These are phyloP conservation scores for Dynastes hyllus DNA, from an alignment of 2,888 invertebrate species.

Conservation along the genomic window DNA sequence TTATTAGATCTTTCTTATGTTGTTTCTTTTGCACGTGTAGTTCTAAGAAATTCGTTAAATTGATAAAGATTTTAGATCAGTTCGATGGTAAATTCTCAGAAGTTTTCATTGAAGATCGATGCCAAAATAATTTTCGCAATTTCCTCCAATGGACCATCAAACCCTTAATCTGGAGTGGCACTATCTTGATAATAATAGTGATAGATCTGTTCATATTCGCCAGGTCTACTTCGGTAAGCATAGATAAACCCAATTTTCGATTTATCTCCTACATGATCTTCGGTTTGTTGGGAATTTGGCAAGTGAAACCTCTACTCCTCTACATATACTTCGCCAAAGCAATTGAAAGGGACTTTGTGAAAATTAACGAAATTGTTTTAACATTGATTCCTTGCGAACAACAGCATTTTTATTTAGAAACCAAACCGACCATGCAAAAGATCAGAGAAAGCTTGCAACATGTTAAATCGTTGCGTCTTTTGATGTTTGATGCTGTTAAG, in stretches of 20 bases:
- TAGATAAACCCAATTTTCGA: neutral
- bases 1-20: constrained; percentile 53
- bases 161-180: constrained; percentile 24
- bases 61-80: constrained; percentile 56
- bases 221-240: too few species aligned
- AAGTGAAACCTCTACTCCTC: constrained; percentile 57
- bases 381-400: neutral
- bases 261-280: constrained; percentile 48
- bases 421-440: constrained; percentile 20
- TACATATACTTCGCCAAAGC: constrained; percentile 58
- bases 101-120: neutral
- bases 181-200: neutral
- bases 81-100: constrained; percentile 54
- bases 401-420: neutral
- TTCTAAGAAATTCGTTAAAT: constrained; percentile 54
- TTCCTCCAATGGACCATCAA: constrained; percentile 31
- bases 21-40: constrained; percentile 52
- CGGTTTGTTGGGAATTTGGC: constrained; percentile 59
- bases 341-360: constrained; percentile 54
- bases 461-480: constrained; percentile 56
- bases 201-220: neutral
- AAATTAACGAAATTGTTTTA: constrained; percentile 54
- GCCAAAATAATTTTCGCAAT: neutral
- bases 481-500: constrained; percentile 57
- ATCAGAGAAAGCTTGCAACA: constrained; percentile 54